Evolutionary conservation across 2,888 invertebrate genomes (phyloP).

Genomic region (Strigamia maritima): DNA sequence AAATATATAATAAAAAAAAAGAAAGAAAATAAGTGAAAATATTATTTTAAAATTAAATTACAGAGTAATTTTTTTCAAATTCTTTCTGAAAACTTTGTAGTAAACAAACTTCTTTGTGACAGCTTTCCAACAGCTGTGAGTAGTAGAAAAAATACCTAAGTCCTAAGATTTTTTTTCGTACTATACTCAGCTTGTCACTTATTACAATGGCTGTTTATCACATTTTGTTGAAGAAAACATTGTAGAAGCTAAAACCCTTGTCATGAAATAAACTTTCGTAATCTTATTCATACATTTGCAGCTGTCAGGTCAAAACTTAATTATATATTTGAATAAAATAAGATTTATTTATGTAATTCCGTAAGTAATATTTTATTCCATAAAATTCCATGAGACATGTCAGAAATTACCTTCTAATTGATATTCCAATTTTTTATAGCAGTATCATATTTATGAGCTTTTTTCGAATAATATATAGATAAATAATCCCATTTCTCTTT

Average conservation of each 20-base stretch:
- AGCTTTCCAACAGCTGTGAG: conserved; percentile 22
- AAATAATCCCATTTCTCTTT: not conserved
- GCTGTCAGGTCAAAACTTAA: conserved; percentile 26
- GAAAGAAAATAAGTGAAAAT: not conserved
- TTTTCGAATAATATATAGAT: not conserved
- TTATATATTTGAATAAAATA: conserved; percentile 6
- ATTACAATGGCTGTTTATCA: conserved; percentile 29
- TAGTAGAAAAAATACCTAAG: conserved; percentile 6
- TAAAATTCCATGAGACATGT: not conserved
- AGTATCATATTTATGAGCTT: not conserved
- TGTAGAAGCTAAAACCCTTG: conserved; percentile 23
- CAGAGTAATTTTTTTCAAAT: not conserved
- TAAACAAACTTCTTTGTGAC: conserved; percentile 31
- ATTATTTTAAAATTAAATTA: conserved; percentile 26
- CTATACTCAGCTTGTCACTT: conserved; percentile 25
- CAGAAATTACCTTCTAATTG: not conserved
- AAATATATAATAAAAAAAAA: not conserved
- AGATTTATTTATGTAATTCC: not conserved
- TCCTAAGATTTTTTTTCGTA: conserved; percentile 4
- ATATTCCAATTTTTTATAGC: not conserved
- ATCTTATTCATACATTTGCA: conserved; percentile 17
- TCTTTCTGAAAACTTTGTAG: not conserved
- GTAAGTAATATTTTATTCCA: not conserved
- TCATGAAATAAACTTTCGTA: conserved; percentile 8
- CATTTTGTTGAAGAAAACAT: conserved; percentile 31